A percentile compares a stretch with the other conserved stretches of the same genome.
These are phyloP conservation scores for Emys orbicularis DNA, from an alignment of 2,797 vertebrate species.

Conservation along the genomic window DNA sequence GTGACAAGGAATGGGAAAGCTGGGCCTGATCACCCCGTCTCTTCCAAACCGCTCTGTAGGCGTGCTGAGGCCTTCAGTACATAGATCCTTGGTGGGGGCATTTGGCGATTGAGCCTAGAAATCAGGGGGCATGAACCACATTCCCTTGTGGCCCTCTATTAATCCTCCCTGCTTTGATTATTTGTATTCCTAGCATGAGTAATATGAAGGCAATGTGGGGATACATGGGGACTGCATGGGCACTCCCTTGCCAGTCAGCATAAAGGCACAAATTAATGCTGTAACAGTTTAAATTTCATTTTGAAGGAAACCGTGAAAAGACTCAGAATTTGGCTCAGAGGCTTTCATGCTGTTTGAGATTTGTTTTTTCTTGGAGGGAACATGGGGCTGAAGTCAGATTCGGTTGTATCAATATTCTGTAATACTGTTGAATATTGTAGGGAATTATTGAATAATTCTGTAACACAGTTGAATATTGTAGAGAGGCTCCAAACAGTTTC, in stretches of 20 bases:
- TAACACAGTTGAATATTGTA: neutral
- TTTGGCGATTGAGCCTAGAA: neutral
- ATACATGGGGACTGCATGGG: neutral
- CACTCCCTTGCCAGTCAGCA: accelerated
- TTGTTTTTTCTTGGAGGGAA: neutral
- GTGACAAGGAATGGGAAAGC: accelerated
- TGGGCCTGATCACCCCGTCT: neutral
- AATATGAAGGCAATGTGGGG: neutral
- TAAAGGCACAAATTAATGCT: neutral
- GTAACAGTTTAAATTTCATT: neutral
- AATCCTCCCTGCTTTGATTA: neutral
- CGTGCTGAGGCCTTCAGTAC: neutral
- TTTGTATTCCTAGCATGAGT: neutral
- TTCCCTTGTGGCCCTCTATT: neutral
- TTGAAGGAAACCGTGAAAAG: neutral
- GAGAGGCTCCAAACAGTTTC: neutral
- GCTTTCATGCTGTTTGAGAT: neutral
- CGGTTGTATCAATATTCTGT: neutral
- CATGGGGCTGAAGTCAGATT: neutral
- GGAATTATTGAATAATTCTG: neutral
- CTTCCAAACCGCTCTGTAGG: neutral
- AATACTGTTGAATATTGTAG: neutral
- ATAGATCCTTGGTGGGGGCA: neutral
- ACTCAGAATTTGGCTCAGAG: neutral
- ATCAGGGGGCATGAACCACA: neutral